phyloP scores from a whole-genome alignment of 2,113 vertebrate genomes.

The Peromyscus californicus region DNA sequence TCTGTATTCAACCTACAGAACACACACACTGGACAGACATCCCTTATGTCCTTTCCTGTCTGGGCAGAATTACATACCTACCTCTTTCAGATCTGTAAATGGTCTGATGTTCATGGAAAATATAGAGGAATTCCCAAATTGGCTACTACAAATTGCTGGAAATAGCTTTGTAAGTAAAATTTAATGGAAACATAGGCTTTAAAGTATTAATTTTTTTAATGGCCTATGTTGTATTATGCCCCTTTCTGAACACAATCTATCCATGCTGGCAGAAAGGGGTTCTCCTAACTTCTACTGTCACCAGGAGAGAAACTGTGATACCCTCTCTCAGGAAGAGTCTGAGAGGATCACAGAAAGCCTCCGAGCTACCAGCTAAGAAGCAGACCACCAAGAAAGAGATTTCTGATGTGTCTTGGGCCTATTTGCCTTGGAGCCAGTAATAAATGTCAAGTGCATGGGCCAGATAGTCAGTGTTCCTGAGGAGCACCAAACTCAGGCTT shows the following conservation, averaged over 20 bases:
- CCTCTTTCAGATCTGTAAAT: background rate
- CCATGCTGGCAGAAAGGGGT: background rate
- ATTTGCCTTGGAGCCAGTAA: background rate
- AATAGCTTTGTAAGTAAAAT: background rate
- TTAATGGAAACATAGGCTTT: background rate
- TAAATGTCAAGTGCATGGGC: background rate
- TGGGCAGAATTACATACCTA: background rate
- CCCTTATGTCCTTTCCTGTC: background rate
- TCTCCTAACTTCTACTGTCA: background rate
- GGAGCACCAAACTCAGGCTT: background rate
- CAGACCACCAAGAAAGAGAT: background rate
- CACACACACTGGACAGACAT: background rate
- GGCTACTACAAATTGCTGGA: background rate
- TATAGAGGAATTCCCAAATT: background rate
- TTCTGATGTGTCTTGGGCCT: background rate
- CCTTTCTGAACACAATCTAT: background rate
- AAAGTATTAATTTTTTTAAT: background rate
- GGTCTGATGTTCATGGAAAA: background rate
- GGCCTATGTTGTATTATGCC: background rate
- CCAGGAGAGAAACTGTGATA: background rate
- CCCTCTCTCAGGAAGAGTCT: background rate
- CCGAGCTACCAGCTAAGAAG: background rate
- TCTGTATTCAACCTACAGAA: background rate
- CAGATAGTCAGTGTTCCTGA: background rate
- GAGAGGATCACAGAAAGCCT: background rate